Conservation (phyloP, 2,797 vertebrate species). For the Syncerus caffer region DNA sequence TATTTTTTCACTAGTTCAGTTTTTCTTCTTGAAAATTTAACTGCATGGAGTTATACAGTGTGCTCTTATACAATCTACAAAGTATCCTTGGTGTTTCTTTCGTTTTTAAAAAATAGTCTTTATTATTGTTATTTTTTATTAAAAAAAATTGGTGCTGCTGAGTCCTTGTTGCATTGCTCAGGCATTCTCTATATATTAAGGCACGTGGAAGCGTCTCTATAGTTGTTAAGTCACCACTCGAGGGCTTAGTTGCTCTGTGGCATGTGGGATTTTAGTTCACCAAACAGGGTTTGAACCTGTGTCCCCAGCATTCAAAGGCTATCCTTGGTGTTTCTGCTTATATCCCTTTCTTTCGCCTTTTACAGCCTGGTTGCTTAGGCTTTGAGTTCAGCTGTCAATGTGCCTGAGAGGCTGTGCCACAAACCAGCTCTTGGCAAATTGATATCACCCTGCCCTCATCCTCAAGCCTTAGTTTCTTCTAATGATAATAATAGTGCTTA, state of each 20-base stretch:
- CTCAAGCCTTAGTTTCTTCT: background rate
- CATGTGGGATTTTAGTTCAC: background rate
- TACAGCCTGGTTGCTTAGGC: background rate
- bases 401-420: background rate
- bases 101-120: background rate
- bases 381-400: background rate
- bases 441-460: background rate
- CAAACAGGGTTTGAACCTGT: background rate
- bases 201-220: background rate
- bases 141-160: background rate
- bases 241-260: background rate
- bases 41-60: background rate
- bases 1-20: background rate
- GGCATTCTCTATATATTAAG: background rate
- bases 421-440: background rate
- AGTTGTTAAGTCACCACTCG: background rate
- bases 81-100: background rate
- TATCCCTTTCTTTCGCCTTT: background rate
- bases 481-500: background rate
- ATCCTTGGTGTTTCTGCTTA: background rate
- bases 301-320: background rate
- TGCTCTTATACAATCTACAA: background rate
- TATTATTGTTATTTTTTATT: background rate
- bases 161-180: background rate
- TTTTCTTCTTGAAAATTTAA: slow-evolving; percentile 39